Conservation (phyloP, 2,113 vertebrate species). For the Trachemys scripta region DNA sequence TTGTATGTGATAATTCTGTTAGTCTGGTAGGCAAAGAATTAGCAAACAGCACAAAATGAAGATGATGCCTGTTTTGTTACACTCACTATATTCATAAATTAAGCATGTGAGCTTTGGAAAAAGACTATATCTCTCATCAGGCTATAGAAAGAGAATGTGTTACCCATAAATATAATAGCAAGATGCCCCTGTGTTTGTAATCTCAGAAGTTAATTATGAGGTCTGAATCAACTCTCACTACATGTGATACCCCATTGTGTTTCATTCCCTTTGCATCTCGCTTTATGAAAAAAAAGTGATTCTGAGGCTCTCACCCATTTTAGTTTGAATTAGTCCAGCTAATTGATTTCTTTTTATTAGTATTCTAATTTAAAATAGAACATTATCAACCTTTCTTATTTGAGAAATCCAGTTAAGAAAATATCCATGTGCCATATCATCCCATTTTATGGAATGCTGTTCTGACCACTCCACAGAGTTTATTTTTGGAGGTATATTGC, state of each 20-base stretch:
- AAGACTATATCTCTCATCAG: not conserved
- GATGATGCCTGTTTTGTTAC: not conserved
- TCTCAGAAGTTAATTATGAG: not conserved
- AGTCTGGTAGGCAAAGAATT: accelerated
- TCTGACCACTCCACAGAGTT: accelerated
- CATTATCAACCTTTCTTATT: accelerated
- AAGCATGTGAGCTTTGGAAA: not conserved
- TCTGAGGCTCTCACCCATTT: accelerated
- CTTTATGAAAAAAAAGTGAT: not conserved
- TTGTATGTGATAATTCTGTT: not conserved
- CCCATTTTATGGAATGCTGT: accelerated
- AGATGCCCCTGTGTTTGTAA: too few species aligned
- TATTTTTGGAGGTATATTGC: not conserved
- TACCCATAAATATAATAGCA: not conserved
- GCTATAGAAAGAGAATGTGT: not conserved
- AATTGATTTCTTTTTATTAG: accelerated
- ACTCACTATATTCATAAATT: not conserved
- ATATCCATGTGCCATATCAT: accelerated
- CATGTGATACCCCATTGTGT: not conserved
- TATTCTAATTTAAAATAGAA: not conserved
- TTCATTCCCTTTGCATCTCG: accelerated
- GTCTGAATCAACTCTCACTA: not conserved
- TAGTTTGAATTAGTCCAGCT: accelerated
- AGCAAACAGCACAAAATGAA: not conserved
- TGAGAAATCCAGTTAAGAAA: accelerated